Base-by-base conservation (phyloP, 2,888 invertebrate species). In the Cataglyphis livida region DNA sequence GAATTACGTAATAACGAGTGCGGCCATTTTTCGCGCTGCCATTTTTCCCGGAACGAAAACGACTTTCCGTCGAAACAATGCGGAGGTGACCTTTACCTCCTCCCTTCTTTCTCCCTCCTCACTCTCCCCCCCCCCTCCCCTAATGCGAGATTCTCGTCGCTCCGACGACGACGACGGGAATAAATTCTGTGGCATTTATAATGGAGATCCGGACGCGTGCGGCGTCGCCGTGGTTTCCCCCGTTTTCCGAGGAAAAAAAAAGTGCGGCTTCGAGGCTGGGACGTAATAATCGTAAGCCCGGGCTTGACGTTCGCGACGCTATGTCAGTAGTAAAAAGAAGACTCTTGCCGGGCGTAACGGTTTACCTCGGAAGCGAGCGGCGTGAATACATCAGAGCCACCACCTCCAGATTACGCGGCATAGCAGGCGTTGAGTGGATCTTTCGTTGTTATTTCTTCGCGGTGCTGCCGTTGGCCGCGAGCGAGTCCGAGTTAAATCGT, bases 241-340 rank as follows among this genome's bases (percentile, higher is more conserved):
- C 59, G 65, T 59, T 81, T 71, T 57, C 71, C 73, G 35, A 38
- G 64, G 44, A 41, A 64, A 81, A 73, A 54, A 32, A 35, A 10
- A 25, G 15, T 28, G 35, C 35, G 48, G 59, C 44, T 78, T 66
- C 32, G 54, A 28, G 64, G 54, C 35, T 35, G 70, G 70, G 73
- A 76, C 65, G 84, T 81, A 86, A 85, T 90, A 89, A 88, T 85
- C 84, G 85, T 82, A 83, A 84, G 78, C 85, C 68, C 73, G 71
- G 35, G 35, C 57, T 57, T 51, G 84, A 61, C 79, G 78, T 71
- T 73, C 68, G 62, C 79, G 82, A 84, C 61, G 81, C 59, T 65
- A 61, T 70, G 71, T 68, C 51, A 59, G 82, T 79, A 79, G 76
- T 88, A 88, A 88, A 88, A 88, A 84, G 78, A 64, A 51, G 66